These are phyloP conservation scores for Myripristis jacobus DNA, from an alignment of 2,797 vertebrate genomes.

Conservation along the genomic window DNA sequence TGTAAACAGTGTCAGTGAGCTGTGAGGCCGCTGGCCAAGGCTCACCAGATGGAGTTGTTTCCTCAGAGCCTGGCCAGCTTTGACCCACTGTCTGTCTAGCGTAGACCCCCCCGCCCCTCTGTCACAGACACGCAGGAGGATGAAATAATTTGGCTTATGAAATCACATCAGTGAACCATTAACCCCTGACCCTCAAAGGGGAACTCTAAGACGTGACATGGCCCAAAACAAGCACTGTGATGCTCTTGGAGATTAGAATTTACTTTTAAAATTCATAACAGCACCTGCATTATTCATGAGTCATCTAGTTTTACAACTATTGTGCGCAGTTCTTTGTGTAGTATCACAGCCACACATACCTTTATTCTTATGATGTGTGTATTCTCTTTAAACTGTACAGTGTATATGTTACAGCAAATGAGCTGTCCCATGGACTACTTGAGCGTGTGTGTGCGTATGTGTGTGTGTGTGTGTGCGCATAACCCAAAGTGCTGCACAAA, in stretches of 20 bases:
- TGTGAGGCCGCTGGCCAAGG: constrained; percentile 11
- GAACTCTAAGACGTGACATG: not conserved
- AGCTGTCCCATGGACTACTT: constrained; percentile 8
- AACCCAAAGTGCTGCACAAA: not conserved
- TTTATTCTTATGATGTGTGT: too few relatives aligned
- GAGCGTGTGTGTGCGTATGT: not conserved
- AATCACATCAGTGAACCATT: not conserved
- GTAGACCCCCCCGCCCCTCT: not conserved
- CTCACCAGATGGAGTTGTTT: not conserved
- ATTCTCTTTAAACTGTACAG: not conserved
- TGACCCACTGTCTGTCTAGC: not conserved
- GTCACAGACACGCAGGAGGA: not conserved
- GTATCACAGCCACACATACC: too few relatives aligned
- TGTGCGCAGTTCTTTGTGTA: too few relatives aligned
- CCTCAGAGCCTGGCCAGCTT: constrained; percentile 21
- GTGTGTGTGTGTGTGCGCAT: too few relatives aligned
- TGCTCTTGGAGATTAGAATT: not conserved
- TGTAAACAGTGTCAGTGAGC: too few relatives aligned
- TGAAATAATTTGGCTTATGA: not conserved
- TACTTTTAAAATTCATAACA: not conserved
- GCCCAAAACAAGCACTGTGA: not conserved
- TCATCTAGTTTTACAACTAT: too few relatives aligned
- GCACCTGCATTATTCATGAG: not conserved
- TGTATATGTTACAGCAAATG: not conserved
- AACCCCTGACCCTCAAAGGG: not conserved